A percentile compares a stretch with the other conserved stretches of the same genome.
Evolutionary conservation across 2,888 invertebrate species (phyloP).

Genomic region (Leptopilina syphax): DNA sequence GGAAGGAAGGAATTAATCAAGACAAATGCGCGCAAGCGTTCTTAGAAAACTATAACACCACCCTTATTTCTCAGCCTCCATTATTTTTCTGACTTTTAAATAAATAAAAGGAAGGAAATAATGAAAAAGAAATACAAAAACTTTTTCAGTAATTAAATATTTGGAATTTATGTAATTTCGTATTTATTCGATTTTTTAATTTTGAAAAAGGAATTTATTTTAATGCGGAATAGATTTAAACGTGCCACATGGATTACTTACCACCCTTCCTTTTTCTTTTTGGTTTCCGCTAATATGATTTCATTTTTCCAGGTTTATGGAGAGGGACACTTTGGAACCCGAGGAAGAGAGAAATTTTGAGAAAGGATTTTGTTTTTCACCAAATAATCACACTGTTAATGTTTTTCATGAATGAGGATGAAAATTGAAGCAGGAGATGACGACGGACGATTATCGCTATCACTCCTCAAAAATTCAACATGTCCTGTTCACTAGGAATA

Average conservation of each 20-base stretch:
- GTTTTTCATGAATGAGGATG: conserved; percentile 6
- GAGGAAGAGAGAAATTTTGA: no score
- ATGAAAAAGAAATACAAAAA: background rate
- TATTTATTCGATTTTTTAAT: background rate
- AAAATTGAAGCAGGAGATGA: background rate
- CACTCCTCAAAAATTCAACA: conserved; percentile 28
- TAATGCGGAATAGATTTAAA: background rate
- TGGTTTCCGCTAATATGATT: conserved; percentile 4
- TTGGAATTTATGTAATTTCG: background rate
- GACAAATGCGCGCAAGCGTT: conserved; percentile 36
- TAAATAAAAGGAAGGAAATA: background rate
- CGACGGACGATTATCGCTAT: background rate
- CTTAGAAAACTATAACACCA: conserved; percentile 20
- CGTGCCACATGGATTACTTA: conserved; percentile 32
- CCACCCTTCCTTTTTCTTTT: background rate
- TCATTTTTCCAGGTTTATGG: conserved; percentile 1
- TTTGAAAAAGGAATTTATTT: background rate
- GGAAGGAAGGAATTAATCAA: conserved; percentile 29
- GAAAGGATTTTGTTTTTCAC: background rate
- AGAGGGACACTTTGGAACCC: background rate
- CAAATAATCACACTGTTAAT: background rate
- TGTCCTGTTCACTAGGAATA: conserved; percentile 24
- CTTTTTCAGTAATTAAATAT: background rate
- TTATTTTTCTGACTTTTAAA: conserved; percentile 5
- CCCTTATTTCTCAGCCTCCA: conserved; percentile 12